Evolutionary conservation across 1,140 invertebrate genomes (phyloP), one percentile per base, ranked within the genome.

Genomic region (Orchestia grillus): DNA sequence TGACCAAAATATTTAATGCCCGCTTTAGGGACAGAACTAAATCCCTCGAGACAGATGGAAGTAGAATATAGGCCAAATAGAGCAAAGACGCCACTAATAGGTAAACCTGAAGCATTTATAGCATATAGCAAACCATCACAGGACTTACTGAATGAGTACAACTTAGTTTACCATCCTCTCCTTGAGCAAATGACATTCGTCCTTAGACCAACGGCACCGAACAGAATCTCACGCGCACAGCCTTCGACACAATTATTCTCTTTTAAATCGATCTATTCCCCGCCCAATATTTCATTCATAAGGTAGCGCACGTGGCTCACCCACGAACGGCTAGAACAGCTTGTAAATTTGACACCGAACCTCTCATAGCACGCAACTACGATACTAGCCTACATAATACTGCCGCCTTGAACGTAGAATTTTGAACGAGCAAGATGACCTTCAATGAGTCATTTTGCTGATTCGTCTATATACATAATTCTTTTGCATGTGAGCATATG

Each of bases 121-220:
- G 43, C 16, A 90, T 43, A 90, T 41, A 42, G 88, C 88, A 90
- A 44, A 90, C n/a, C 88, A 43, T 90, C 88, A 90, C 88, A 90
- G 43, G n/a, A 90, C 41, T 90, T 90, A 90, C 92, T 40, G 44
- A 94, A 44, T 94, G 92, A 94, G 43, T 45, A 45, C 43, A 94
- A 45, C 92, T 94, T 94, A 94, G 44, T 94, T 94, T 94, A 94
- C 92, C 43, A 28, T 44, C 44, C 43, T 44, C 92, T 47, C 92
- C 92, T 94, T 94, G 92, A 94, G 92, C 92, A 94, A 94, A 94
- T 94, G 44, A 90, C 88, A 90, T 90, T 90, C 43, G 88, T 90
- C 88, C 88, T 90, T 90, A 90, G 43, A 90, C n/a, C 43, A 41
- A 90, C 88, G n/a, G 88, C 88, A 42, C n/a, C 36, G 88, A 90